phyloP scores from a whole-genome alignment of 2,113 vertebrate genomes.

The Alethe castanea region DNA sequence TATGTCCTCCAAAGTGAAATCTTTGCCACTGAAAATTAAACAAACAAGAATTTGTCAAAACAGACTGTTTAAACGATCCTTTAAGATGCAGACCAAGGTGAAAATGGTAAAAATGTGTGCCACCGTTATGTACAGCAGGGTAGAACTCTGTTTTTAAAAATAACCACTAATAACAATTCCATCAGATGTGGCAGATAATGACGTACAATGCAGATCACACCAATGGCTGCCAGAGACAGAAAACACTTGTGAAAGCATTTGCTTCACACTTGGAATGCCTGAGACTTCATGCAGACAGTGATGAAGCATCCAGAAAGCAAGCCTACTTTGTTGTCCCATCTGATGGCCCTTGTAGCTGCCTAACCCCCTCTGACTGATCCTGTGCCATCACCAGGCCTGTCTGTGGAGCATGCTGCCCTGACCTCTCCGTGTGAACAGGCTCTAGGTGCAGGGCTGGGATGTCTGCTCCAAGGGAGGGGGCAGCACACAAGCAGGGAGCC shows the following conservation, averaged over 20 bases:
- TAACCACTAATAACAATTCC: not conserved
- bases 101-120: not conserved
- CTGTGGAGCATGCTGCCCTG: rapidly evolving
- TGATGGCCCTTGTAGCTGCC: not conserved
- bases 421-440: not conserved
- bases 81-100: rapidly evolving
- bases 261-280: not conserved
- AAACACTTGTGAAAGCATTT: conserved; percentile 35
- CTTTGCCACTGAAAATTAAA: not conserved
- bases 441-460: not conserved
- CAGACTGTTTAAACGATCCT: not conserved
- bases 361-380: not conserved
- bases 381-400: rapidly evolving
- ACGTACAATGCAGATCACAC: not conserved
- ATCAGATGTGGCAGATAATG: not conserved
- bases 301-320: not conserved
- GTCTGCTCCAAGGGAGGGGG: not conserved
- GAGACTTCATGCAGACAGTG: not conserved
- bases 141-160: not conserved
- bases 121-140: not conserved
- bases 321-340: not conserved
- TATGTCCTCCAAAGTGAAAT: not conserved
- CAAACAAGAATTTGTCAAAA: not conserved
- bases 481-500: not conserved
- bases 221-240: not conserved